Evolutionary conservation across 2,888 invertebrate genomes (phyloP), one percentile per base, ranked within the genome.

Genomic region (Hirtodrosophila duncani): DNA sequence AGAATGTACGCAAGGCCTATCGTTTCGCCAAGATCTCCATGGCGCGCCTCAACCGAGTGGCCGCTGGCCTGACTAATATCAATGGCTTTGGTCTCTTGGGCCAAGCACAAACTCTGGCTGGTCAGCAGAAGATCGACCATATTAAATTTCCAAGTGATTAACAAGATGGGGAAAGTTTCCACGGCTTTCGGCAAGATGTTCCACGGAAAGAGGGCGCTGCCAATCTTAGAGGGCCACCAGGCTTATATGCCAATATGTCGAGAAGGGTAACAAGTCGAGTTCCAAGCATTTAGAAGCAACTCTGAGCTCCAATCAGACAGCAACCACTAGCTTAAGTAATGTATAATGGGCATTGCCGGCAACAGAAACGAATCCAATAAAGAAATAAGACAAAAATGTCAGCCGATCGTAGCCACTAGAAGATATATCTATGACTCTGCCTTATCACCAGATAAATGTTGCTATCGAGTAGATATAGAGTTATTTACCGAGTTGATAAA

Each of bases 241-340:
- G 95, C 97, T 0, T 98, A 97, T 97, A 97, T 83, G 98, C 98
- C 21, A 96, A n/a, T n/a, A 97, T 83, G 97, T 98, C 11, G 97
- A 98, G 85, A 95, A 95, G 86, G 97, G 97, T 30, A 94, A 94
- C 86, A 91, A 96, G 67, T 94, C 95, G 1, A 98, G 97, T 4
- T n/a, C n/a, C n/a, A n/a, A n/a, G n/a, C n/a, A n/a, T n/a, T n/a
- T n/a, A n/a, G n/a, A n/a, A n/a, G n/a, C n/a, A n/a, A n/a, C n/a
- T n/a, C n/a, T n/a, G n/a, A n/a, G n/a, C n/a, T n/a, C n/a, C n/a
- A n/a, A n/a, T n/a, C n/a, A n/a, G n/a, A n/a, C n/a, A n/a, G n/a
- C n/a, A n/a, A n/a, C n/a, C n/a, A n/a, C n/a, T n/a, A n/a, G n/a
- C n/a, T 9, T 45, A 49, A 27, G 64, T 33, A 18, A 33, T 21